Evolutionary conservation across 2,797 vertebrate genomes (phyloP).

Genomic region (Jordanella pulchra): DNA sequence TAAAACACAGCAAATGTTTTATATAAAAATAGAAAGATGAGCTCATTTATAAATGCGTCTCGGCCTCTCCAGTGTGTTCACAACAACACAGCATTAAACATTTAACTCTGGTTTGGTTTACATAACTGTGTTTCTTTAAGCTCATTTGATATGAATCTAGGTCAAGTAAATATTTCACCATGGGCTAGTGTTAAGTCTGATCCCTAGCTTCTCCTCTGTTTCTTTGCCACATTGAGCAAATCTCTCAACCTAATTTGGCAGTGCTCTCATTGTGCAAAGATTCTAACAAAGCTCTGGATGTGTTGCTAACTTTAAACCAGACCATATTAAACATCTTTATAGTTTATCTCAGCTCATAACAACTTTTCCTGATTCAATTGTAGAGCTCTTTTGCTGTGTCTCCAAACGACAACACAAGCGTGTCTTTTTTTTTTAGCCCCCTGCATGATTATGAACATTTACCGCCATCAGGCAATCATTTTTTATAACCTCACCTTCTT

Average conservation of each 20-base stretch:
- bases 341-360: slow-evolving; percentile 31
- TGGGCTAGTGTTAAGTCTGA: slow-evolving; percentile 67
- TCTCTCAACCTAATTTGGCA: slow-evolving; percentile 18
- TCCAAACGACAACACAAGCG: slow-evolving; percentile 4
- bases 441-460: not conserved
- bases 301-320: slow-evolving; percentile 36
- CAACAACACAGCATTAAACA: slow-evolving; percentile 72
- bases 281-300: slow-evolving; percentile 9
- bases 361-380: slow-evolving; percentile 5
- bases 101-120: slow-evolving; percentile 60
- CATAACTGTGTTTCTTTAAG: slow-evolving; percentile 68
- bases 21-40: slow-evolving; percentile 25
- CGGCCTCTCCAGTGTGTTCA: slow-evolving; percentile 44
- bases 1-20: slow-evolving; percentile 23
- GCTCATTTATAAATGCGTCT: slow-evolving; percentile 42
- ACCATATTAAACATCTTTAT: slow-evolving; percentile 17
- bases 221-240: slow-evolving; percentile 38
- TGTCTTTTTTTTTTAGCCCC: slow-evolving; percentile 2
- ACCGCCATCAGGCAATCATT: not conserved
- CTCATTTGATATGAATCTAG: slow-evolving; percentile 78
- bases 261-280: slow-evolving; percentile 23
- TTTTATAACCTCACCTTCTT: too few relatives aligned
- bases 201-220: slow-evolving; percentile 51
- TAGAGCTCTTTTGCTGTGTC: not conserved
- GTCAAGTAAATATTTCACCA: slow-evolving; percentile 76